Base-by-base conservation (phyloP, 2,888 invertebrate species). In the Thyatira batis region DNA sequence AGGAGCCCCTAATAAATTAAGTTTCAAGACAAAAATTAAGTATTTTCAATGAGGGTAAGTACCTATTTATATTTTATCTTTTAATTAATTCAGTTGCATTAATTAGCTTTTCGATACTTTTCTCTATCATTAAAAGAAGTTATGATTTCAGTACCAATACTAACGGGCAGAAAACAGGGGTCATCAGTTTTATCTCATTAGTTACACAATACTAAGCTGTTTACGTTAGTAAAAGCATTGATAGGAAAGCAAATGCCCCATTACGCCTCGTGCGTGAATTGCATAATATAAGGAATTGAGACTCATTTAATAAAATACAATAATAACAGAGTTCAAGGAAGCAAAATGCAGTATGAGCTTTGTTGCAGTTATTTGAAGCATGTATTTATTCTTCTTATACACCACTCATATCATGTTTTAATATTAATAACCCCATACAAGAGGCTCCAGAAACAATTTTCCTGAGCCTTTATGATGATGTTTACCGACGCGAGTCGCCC, bases 401-500 rank as follows among this genome's bases (percentile, higher is more conserved):
- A 66, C 75, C 75, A 68, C 71, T 73, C 75, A 76, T 76, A 68
- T 69, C 74, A 72, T 80, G 84, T 78, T 89, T 87, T 84, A 89
- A 85, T 86, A 89, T 90, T 89, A 84, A 89, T 89, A 88, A 85
- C 88, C 73, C 78, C 75, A 81, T 84, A 85, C 82, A 84, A 71
- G 78, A 79, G 76, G 76, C 76, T 83, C 80, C 78, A 78, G 82
- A 73, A 76, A 78, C 75, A 74, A 75, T 73, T 78, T 79, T 73
- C 67, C 71, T 64, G 64, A 69, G 78, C 78, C 81, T 89, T 87
- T 87, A 87, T 85, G 83, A 75, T 74, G 78, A 84, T 90, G 89
- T 90, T 89, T 90, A 85, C 89, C 82, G 75, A 73, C 73, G 71
- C 70, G 69, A 61, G 60, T 63, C 71, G 71, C 64, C 70, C 63